phyloP scores from a whole-genome alignment of 2,113 vertebrate genomes.

The Cygnus atratus region DNA sequence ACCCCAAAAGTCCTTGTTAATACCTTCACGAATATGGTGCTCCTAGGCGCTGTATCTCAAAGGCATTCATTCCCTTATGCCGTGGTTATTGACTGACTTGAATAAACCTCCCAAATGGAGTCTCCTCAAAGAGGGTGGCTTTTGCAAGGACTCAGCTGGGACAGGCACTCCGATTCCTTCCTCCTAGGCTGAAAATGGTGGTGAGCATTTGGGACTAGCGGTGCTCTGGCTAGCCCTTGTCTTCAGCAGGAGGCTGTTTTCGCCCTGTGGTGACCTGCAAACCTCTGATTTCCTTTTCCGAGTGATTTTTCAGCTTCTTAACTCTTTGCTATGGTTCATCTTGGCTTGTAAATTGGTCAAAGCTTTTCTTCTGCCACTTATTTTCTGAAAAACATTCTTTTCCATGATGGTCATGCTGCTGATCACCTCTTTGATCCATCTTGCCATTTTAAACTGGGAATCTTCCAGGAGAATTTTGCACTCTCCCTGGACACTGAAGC shows the following conservation, averaged over 20 bases:
- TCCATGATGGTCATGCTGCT: background rate
- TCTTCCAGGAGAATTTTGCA: slow-evolving; percentile 22
- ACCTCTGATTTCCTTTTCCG: slow-evolving; percentile 19
- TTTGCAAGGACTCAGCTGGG: background rate
- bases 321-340: slow-evolving; percentile 8
- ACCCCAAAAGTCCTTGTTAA: background rate
- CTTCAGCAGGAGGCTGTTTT: slow-evolving; percentile 3
- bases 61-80: background rate
- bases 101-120: background rate
- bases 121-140: background rate
- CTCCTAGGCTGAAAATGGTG: background rate
- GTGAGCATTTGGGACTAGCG: background rate
- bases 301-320: background rate
- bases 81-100: fast-evolving
- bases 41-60: background rate
- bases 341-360: background rate
- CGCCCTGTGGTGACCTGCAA: background rate
- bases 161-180: background rate
- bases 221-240: background rate
- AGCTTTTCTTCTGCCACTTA: background rate
- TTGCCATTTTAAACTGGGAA: slow-evolving; percentile 27
- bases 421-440: slow-evolving; percentile 34
- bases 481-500: slow-evolving; percentile 22
- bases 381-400: slow-evolving; percentile 38
- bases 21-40: background rate